phyloP scores from a whole-genome alignment of 2,113 vertebrate genomes.

The Prionailurus viverrinus region DNA sequence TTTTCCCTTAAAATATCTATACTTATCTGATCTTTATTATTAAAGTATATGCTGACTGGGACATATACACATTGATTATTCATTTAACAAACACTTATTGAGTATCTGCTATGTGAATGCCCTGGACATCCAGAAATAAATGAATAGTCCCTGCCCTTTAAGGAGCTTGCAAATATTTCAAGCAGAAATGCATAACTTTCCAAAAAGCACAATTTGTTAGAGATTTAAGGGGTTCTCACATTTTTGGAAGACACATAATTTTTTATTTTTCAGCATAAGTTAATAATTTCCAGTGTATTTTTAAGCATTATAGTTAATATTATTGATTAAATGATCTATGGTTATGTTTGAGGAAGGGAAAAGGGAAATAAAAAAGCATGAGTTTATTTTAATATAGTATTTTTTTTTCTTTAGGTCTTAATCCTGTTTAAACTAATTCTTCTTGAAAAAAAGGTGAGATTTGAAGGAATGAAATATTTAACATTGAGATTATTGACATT shows the following conservation, averaged over 20 bases:
- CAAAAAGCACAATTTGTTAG: slow-evolving; percentile 44
- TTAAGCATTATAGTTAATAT: slow-evolving; percentile 21
- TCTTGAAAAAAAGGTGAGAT: slow-evolving; percentile 97
- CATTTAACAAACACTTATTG: background rate
- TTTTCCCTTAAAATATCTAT: background rate
- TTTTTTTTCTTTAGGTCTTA: slow-evolving; percentile 89
- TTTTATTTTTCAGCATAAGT: slow-evolving; percentile 43
- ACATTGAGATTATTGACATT: slow-evolving; percentile 19
- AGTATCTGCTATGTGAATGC: background rate
- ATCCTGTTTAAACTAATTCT: slow-evolving; percentile 98
- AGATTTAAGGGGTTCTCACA: slow-evolving; percentile 27
- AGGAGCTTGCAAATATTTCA: slow-evolving; percentile 7
- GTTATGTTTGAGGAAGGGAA: background rate
- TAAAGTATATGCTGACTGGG: background rate
- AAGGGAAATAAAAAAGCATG: background rate
- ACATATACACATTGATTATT: background rate
- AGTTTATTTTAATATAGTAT: slow-evolving; percentile 36
- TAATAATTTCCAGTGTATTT: slow-evolving; percentile 20
- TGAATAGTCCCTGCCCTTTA: background rate
- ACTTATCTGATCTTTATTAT: background rate
- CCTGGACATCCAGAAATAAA: background rate
- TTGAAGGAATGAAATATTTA: slow-evolving; percentile 48
- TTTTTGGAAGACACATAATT: slow-evolving; percentile 23
- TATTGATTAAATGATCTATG: background rate
- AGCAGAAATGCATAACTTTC: background rate